A percentile compares a stretch with the other conserved stretches of the same genome.
Evolutionary conservation across 2,888 invertebrate genomes (phyloP).

Genomic region (Phragmatobia fuliginosa): DNA sequence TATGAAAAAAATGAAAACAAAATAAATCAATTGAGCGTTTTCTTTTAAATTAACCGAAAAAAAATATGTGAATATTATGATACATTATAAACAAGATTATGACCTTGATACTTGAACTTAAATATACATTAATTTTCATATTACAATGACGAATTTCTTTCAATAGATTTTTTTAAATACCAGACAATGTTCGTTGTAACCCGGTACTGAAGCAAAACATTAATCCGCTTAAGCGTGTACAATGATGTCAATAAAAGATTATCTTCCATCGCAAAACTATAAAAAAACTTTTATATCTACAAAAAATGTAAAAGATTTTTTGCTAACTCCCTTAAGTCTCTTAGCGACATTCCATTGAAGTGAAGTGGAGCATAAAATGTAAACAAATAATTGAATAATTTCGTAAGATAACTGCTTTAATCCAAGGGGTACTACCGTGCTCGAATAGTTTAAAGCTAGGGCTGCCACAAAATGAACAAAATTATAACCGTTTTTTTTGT

Average conservation of each 20-base stretch:
- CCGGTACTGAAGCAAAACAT: background rate
- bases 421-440: constrained; percentile 48
- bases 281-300: background rate
- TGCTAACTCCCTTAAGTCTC: background rate
- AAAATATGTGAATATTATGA: no score
- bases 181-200: background rate
- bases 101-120: no score
- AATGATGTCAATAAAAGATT: background rate
- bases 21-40: no score
- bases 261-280: background rate
- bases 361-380: constrained; percentile 66
- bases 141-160: no score
- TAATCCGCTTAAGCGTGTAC: constrained; percentile 14
- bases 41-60: no score
- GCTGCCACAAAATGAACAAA: background rate
- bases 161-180: background rate
- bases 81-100: no score
- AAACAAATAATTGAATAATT: constrained; percentile 57
- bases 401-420: constrained; percentile 49
- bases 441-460: constrained; percentile 18
- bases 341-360: constrained; percentile 60
- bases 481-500: background rate
- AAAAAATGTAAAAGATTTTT: constrained; percentile 6
- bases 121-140: background rate
- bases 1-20: no score